Evolutionary conservation across 2,113 vertebrate species (phyloP), one percentile per base, ranked within the genome.

Genomic region (Ibidorhyncha struthersii): DNA sequence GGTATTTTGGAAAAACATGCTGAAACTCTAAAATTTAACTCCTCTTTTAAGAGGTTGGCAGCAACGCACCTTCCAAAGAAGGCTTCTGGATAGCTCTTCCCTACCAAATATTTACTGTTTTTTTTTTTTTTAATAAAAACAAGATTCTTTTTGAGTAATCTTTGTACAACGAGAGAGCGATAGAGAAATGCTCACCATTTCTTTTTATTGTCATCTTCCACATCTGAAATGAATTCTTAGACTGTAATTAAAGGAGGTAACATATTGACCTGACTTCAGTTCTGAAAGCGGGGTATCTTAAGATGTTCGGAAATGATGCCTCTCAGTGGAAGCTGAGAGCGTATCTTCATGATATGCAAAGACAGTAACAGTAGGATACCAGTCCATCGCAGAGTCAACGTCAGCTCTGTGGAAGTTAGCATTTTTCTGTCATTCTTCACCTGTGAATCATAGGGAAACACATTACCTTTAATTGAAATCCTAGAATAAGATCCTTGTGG

Each of bases 321-420:
- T 40, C 58, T 38, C 25, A 6, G 10, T 9, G 30, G 13, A 59
- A 81, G 49, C 69, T 38, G 36, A 49, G 58, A 38, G 36, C 5
- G 1, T 19, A 14, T 12, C 63, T 65, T n/a, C 69, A 55, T 55
- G 15, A 82, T 41, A 41, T 18, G 43, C 52, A 52, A 7, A 58
- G 66, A 5, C 40, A n/a, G 36, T 2, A 77, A 36, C 0, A 5
- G 59, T 3, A 52, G 69, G 34, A 90, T 17, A 69, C 11, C 70
- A 81, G 41, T 11, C 55, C 58, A n/a, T 23, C 0, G 4, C 50
- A 67, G 61, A 62, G 30, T 27, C 61, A n/a, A 3, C 0, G 0
- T 16, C 76, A 80, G 52, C 61, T 90, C 63, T 3, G 4, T 26
- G 14, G 34, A 92, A 73, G 14, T 65, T n/a, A 76, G 47, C 38